Percentiles rank a stretch among this genome's conserved stretches.
Evolutionary conservation across 2,888 invertebrate genomes (phyloP).

Genomic region (Latheticus oryzae): DNA sequence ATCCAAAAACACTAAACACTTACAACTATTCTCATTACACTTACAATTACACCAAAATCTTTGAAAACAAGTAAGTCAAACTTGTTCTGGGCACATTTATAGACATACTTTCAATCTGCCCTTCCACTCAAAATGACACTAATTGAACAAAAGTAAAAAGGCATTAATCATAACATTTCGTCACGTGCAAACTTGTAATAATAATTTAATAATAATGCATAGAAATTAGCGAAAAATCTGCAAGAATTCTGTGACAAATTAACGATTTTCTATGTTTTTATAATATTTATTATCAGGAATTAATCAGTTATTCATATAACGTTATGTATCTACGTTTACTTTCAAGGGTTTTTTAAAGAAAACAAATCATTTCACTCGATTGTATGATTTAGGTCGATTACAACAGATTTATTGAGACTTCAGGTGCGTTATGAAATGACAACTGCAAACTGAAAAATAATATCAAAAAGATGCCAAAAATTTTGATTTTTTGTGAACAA

Average conservation of each 20-base stretch:
- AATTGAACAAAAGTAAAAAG: constrained; percentile 11
- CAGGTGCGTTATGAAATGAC: too few species aligned
- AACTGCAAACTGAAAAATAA: too few species aligned
- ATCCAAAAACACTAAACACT: constrained; percentile 14
- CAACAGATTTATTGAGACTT: too few species aligned
- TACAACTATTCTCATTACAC: constrained; percentile 3
- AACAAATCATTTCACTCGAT: constrained; percentile 6
- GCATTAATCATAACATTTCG: neutral
- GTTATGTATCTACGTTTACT: constrained; percentile 14
- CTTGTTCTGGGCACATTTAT: constrained; percentile 14
- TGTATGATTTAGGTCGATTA: too few species aligned
- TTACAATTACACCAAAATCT: constrained; percentile 3
- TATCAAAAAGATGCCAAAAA: too few species aligned
- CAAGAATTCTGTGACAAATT: too few species aligned
- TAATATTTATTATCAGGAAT: constrained; percentile 1
- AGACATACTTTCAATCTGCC: constrained; percentile 25
- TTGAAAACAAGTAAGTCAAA: constrained; percentile 15
- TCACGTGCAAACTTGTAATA: neutral
- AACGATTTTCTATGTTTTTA: too few species aligned
- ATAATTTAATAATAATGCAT: constrained; percentile 11
- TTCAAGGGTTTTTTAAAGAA: constrained; percentile 9
- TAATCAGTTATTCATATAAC: constrained; percentile 8
- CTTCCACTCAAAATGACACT: constrained; percentile 14
- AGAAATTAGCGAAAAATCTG: too few species aligned
- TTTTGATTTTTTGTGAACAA: too few species aligned